Evolutionary conservation across 2,797 vertebrate genomes (phyloP), one percentile per base, ranked within the genome.

Genomic region (Lutjanus campechanus): DNA sequence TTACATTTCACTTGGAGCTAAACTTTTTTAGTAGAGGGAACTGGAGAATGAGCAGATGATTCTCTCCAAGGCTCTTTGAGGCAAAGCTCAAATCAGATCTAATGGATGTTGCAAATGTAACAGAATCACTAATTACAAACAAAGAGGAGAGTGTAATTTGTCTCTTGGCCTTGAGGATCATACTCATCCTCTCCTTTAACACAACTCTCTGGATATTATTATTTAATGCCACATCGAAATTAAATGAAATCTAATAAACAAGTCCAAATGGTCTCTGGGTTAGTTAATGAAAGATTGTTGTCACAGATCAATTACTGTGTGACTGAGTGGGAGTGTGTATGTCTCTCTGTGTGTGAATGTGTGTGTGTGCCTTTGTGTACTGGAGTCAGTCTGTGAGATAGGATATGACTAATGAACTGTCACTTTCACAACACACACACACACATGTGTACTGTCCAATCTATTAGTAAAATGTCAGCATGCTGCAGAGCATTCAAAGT

Each of bases 401-500:
- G 82, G 69, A 84, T 68, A 75, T 86, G 85, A 89, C 85, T 86
- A 88, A 88, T 88, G 85, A 78, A 75, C 75, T 85, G 85, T 81
- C 84, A 77, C 36, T 72, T 63, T 60, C 40, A 55, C 66, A 61
- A 50, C 61, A 55, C 47, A 59, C 53, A 68, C 64, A 59, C 69
- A 58, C 13, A n/a, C 73, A 61, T 25, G 1, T 17, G 19, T 4
- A 22, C 64, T 11, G 44, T 78, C 63, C 50, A 73, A 72, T 76
- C 69, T 70, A 81, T 91, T 85, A 84, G 71, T 71, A 75, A 92
- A 91, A 91, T 90, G 88, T 88, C 86, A 92, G 54, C 62, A 25
- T 22, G 66, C 66, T 56, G 71, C 62, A 20, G 68, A 72, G 60
- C 62, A 63, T 70, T 76, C 75, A 61, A 41, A 54, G 65, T 65